Evolutionary conservation across 2,888 invertebrate species (phyloP).

Genomic region (Caenorhabditis zanzibari): DNA sequence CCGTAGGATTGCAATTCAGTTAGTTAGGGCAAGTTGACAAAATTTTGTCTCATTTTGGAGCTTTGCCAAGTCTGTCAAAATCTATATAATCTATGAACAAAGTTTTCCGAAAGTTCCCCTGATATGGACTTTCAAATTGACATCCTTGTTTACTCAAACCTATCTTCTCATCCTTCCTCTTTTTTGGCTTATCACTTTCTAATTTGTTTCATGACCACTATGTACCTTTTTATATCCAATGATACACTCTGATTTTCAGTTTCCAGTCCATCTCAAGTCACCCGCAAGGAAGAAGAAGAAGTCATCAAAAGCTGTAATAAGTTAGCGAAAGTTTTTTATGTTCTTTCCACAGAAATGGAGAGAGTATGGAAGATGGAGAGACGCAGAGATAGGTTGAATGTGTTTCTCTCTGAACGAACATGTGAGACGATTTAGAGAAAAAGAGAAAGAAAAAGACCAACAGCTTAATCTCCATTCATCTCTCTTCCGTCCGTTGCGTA

Average conservation of each 20-base stretch:
- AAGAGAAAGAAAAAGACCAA: constrained; percentile 6
- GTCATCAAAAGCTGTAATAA: constrained; percentile 60
- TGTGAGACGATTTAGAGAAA: constrained; percentile 36
- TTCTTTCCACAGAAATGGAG: background rate
- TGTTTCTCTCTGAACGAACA: constrained; percentile 16
- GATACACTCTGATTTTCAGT: constrained; percentile 47
- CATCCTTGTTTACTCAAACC: background rate
- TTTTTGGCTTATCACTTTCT: too few relatives aligned
- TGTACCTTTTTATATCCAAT: background rate
- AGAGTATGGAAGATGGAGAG: background rate
- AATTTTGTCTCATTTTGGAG: too few relatives aligned
- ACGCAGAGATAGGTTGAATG: constrained; percentile 4
- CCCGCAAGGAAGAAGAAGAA: background rate
- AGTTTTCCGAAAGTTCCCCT: too few relatives aligned
- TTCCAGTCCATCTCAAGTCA: constrained; percentile 26
- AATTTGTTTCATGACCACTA: background rate
- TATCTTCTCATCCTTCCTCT: background rate
- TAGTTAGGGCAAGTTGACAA: too few relatives aligned
- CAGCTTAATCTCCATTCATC: constrained; percentile 18
- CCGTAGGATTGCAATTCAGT: too few relatives aligned
- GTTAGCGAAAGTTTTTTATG: constrained; percentile 59
- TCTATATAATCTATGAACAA: too few relatives aligned
- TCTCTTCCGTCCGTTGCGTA: constrained; percentile 16
- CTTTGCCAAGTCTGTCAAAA: too few relatives aligned
- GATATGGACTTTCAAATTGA: too few relatives aligned